Base-by-base conservation (phyloP, 1,140 invertebrate genomes). In the Melanaphis sacchari region DNA sequence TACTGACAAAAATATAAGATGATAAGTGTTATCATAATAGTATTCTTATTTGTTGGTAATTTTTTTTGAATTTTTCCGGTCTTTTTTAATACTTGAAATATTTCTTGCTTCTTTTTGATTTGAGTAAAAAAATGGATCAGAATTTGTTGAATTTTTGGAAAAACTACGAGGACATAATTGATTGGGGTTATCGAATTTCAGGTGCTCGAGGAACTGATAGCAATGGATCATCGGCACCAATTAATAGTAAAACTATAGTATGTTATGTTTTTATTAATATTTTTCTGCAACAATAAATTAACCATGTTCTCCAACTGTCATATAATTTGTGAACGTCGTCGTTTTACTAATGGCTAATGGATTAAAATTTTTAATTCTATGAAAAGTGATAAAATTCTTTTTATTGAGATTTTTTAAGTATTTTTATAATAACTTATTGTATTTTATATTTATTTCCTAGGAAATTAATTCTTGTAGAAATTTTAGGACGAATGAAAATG, bases 81-180 rank as follows among this genome's bases (percentile, higher is more conserved):
- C n/a, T 36, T 88, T 88, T 43, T 21, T 5, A 54, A 8, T 54
- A 59, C 26, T 59, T 59, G 26, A 59, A 59, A 59, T 59, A 59
- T 59, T 59, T 81, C 4, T 18, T 4, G 38, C 15, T 49, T 49
- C 15, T 18, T 18, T 49, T 49, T 49, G 15, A 49, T 49, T 49
- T 49, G 18, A n/a, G 4, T 76, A n/a, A n/a, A 52, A 49, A 38
- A 66, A 93, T 93, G 91, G 76, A 93, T 36, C 41, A 93, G 7
- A 85, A 85, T 84, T 11, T 93, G 9, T 52, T 40, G 26, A 49
- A 93, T 93, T 93, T 93, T 93, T 93, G 91, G 91, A 84, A 85
- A 49, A 93, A 85, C 40, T 93, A 93, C n/a, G 91, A 93, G n/a
- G 7, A 93, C 22, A 18, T 93, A n/a, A 85, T 93, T 11, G 54